Evolutionary conservation across 2,797 vertebrate species (phyloP), one percentile per base, ranked within the genome.

Genomic region (Sparus aurata): DNA sequence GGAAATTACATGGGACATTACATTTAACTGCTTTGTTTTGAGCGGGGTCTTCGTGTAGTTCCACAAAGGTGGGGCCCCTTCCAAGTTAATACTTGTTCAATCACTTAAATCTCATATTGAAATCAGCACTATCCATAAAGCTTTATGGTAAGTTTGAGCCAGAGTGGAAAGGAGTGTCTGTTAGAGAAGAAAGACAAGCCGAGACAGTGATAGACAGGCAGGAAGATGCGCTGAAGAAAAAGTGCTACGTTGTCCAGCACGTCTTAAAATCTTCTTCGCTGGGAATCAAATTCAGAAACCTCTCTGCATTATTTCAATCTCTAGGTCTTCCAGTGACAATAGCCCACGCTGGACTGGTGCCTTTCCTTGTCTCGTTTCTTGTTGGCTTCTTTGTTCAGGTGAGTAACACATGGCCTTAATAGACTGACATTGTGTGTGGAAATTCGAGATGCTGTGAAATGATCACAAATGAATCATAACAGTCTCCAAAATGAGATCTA

Each of bases 1-100:
- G 60, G 74, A 85, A 90, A 94, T 95, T 93, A 94, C 92, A 95
- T 88, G 94, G 89, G 71, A 91, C 94, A 93, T 94, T 94, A 90
- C 84, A 89, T 94, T 93, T 94, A 92, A 95, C 78, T 89, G 74
- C 91, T 90, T 92, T 93, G 87, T 93, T 93, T 94, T 92, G 77
- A 90, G 69, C 82, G 54, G 75, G 77, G 84, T 91, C 91, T 91
- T 85, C 73, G 4, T 90, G 91, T 93, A 90, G 86, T 89, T 90
- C 82, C 69, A 91, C 84, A 83, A 70, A 89, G 83, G 90, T 88
- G 88, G 65, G 83, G 89, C 75, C 88, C 87, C 79, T 38, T 86
- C 86, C 72, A 84, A 87, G 70, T 80, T 88, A 85, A 77, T 84
- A 82, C 83, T 85, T 89, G 87, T 87, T 90, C 76, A 91, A 75